Evolutionary conservation across 2,113 vertebrate species (phyloP), one percentile per base, ranked within the genome.

Genomic region (Chloroceryle aenea): DNA sequence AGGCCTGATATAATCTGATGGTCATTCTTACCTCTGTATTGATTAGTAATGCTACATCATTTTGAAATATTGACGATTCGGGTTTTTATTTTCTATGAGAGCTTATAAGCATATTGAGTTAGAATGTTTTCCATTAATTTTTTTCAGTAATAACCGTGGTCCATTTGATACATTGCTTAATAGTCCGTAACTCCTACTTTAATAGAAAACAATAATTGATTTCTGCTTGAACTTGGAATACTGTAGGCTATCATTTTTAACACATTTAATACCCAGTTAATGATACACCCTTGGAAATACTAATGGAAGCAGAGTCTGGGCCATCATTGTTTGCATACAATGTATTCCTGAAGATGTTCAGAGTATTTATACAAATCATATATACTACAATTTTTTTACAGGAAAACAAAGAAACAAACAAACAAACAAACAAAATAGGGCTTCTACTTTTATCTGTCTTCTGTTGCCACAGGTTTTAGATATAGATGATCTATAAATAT

Each of bases 141-240:
- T 80, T 91, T 56, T 85, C 85, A 50, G 61, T 92, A 95, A 94
- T 94, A 97, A 90, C 52, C 64, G 80, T 43, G 75, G 88, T 87
- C 68, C 66, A 90, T 85, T 93, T 91, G 84, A 95, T 78, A 85
- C 58, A 47, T 82, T 92, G 88, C 58, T 97, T 95, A 95, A 96
- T 88, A 97, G 92, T 87, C 95, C 84, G 55, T 95, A 97, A 84
- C 78, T 96, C 55, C 84, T 90, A 7, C 84, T 82, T 82, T 95
- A 93, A 89, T 79, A 92, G 81, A 88, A 86, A 95, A 90, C 79
- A 95, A 88, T 93, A 96, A 97, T 89, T 90, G 81, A 95, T 96
- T 94, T 96, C 93, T 95, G 27, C 90, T 93, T 90, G 83, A 89
- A 83, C 75, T 80, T 81, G 88, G 88, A 78, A 67, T 68, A 90